Base-by-base conservation (phyloP, 1,140 invertebrate genomes). In the Ostrea denselamellosa region DNA sequence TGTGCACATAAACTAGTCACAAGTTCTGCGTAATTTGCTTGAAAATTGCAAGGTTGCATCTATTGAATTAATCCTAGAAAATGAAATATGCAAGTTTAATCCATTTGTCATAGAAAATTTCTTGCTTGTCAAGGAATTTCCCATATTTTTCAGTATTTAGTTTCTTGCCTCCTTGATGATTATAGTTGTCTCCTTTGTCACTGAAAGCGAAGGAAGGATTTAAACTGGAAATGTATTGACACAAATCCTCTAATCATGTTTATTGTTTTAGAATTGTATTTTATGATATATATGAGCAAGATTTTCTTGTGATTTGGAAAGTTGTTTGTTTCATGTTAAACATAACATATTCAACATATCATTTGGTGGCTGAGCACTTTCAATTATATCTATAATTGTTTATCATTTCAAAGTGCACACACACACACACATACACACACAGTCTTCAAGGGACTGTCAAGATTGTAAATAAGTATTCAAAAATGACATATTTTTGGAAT, bases 271-370 rank as follows among this genome's bases (percentile, higher is more conserved):
- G 68, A 77, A 34, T 77, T 77, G 68, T 77, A 28, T 77, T 77
- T 77, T 77, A 77, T 77, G 28, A 77, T 77, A 28, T 77, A 77
- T 77, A n/a, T 7, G 68, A 77, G 8, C 25, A 77, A 77, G 28
- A 14, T 77, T 77, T 77, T 77, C 68, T 77, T 77, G 68, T 77
- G 68, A 77, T 77, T 62, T 77, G 68, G 68, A 77, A 77, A 77
- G 68, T 77, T 77, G 28, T 77, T 77, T 77, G 68, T 77, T 77
- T 77, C 25, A 77, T 77, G 68, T 77, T 77, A 77, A 77, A 77
- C 28, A 77, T 77, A 28, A 77, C 68, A 77, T 77, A 77, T 77
- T 77, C 68, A 77, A 77, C 68, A 77, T 77, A 77, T 77, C 68
- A 77, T 77, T 77, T 28, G 68, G 22, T 77, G 68, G 68, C 25